A percentile compares a stretch with the other conserved stretches of the same genome.
These are phyloP conservation scores for Cantharis rufa DNA, from an alignment of 2,888 invertebrate genomes.

Conservation along the genomic window DNA sequence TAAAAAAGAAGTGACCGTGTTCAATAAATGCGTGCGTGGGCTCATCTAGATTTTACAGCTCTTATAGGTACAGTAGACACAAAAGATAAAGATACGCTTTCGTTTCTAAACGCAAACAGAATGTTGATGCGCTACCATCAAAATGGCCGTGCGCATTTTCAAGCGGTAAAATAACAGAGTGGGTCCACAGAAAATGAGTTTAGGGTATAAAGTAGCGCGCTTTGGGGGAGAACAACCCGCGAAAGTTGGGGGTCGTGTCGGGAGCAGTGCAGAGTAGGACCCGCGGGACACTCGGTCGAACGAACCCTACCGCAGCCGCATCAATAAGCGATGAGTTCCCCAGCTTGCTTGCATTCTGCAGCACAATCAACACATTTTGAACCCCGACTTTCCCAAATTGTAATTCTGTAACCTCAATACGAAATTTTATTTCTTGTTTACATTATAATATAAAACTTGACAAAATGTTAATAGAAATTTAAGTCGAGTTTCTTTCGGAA, in stretches of 20 bases:
- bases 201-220: constrained; percentile 30
- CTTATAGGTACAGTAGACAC: constrained; percentile 28
- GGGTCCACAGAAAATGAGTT: constrained; percentile 32
- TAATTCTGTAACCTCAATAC: constrained; percentile 8
- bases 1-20: constrained; percentile 3
- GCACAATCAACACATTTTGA: constrained; percentile 28
- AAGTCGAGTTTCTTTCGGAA: neutral
- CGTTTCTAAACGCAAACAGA: constrained; percentile 30
- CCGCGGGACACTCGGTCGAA: constrained; percentile 30
- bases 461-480: neutral
- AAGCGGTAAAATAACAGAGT: constrained; percentile 31
- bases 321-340: constrained; percentile 33
- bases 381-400: constrained; percentile 7
- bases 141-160: constrained; percentile 29
- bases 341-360: constrained; percentile 27
- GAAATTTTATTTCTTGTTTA: constrained; percentile 10
- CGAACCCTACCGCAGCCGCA: constrained; percentile 29
- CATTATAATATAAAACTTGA: neutral
- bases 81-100: constrained; percentile 26
- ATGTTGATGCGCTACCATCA: constrained; percentile 31
- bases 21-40: constrained; percentile 13
- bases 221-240: constrained; percentile 19
- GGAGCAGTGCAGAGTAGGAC: constrained; percentile 26
- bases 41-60: constrained; percentile 30
- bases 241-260: constrained; percentile 22